Evolutionary conservation across 2,888 invertebrate genomes (phyloP).

Genomic region (Entomobrya proxima): DNA sequence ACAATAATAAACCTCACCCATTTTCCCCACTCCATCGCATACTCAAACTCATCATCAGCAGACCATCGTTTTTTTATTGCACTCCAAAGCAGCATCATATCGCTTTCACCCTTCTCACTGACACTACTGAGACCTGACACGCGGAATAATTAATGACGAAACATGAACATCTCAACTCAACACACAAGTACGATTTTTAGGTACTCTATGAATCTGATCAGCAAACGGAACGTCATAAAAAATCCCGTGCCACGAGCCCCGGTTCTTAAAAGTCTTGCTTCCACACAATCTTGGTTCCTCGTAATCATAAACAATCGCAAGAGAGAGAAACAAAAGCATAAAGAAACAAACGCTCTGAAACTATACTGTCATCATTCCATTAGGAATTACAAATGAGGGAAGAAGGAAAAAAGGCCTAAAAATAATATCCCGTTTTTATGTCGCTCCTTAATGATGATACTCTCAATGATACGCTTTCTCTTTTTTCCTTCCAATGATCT

Average conservation of each 20-base stretch:
- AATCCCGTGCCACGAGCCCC: too few relatives aligned
- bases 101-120: not conserved
- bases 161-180: not conserved
- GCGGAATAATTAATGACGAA: conserved; percentile 62
- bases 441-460: not conserved
- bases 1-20: conserved; percentile 51
- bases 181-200: not conserved
- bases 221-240: not conserved
- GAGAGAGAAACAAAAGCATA: not conserved
- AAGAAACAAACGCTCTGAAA: not conserved
- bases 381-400: conserved; percentile 61
- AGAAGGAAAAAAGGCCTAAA: not conserved
- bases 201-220: conserved; percentile 5
- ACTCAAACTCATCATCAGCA: conserved; percentile 19
- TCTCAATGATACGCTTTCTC: not conserved
- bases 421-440: not conserved
- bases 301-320: conserved; percentile 46
- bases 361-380: conserved; percentile 58
- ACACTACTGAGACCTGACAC: conserved; percentile 45
- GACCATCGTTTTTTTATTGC: conserved; percentile 4
- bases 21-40: not conserved
- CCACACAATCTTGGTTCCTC: not conserved
- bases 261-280: not conserved
- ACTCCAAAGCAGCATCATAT: not conserved
- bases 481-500: conserved; percentile 18